These are phyloP conservation scores for Muscidifurax raptorellus DNA, from an alignment of 1,140 invertebrate species.

Conservation along the genomic window DNA sequence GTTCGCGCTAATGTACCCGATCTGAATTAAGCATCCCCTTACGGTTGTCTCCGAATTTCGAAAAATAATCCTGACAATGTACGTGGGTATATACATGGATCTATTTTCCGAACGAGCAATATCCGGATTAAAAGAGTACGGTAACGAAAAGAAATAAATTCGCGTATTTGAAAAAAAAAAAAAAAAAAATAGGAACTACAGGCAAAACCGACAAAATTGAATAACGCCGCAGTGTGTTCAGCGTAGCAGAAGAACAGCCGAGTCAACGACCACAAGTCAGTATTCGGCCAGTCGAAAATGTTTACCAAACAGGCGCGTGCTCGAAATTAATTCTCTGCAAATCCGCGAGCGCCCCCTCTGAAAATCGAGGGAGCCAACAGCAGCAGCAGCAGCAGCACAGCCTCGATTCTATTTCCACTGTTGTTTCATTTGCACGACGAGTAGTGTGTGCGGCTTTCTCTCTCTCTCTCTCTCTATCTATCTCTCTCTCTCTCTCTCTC, in stretches of 20 bases:
- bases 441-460: not conserved
- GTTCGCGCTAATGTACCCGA: not conserved
- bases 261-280: constrained; percentile 18
- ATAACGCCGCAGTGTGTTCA: not conserved
- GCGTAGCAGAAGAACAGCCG: not conserved
- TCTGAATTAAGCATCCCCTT: not conserved
- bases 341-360: not conserved
- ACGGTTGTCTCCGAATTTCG: not conserved
- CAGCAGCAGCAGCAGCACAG: not conserved
- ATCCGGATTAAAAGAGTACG: not conserved
- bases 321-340: constrained; percentile 19
- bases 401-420: constrained; percentile 49
- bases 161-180: not conserved
- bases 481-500: not conserved
- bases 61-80: not conserved
- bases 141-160: not conserved
- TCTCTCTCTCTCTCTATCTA: not conserved
- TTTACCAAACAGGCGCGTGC: constrained; percentile 37
- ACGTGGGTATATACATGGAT: not conserved
- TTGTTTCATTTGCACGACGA: constrained; percentile 35
- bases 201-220: not conserved
- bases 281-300: not conserved
- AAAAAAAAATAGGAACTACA: not conserved
- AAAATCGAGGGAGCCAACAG: constrained; percentile 20
- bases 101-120: not conserved